Base-by-base conservation (phyloP, 2,888 invertebrate genomes). In the Orgyia antiqua region DNA sequence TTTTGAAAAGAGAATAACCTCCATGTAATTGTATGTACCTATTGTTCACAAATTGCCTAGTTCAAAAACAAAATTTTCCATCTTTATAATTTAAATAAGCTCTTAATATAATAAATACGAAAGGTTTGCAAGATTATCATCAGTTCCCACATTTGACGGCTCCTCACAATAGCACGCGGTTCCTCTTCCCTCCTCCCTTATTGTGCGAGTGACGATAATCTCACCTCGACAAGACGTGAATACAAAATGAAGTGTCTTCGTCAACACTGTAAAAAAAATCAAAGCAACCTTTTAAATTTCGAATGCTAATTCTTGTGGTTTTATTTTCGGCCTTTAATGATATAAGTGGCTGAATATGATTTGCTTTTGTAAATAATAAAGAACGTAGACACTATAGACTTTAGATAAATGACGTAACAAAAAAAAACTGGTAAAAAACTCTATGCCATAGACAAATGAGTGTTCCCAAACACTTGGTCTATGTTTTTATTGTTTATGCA, bases 201-300 rank as follows among this genome's bases (percentile, higher is more conserved):
- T 70, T 64, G 49, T 62, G 34, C 50, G 55, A 60, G 79, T 68
- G 78, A 71, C 68, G 62, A 77, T 61, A 74, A 68, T 76, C 75
- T 67, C 78, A 71, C 78, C 75, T 68, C 50, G 44, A 45, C 44
- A 45, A 54, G 41, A 45, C 38, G 39, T 33, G 51, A 54, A 57
- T 51, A 35, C 45, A 30, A 38, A 51, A 51, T 45, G 45, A 52
- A 52, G 44, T 44, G 37, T 41, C 35, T 45, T 45, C 47, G 37
- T 45, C 42, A 39, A 25, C 29, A 17, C 29, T 35, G 31, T 39
- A 42, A 38, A 35, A 35, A 45, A 38, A 42, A 47, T 36, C 45
- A 54, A 49, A 42, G 38, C 33, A 38, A 25, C 18, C 40, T 42
- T 56, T 52, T 52, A 36, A 47, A 55, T 31, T 51, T 48, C 27